A percentile compares a stretch with the other conserved stretches of the same genome.
Evolutionary conservation across 2,797 vertebrate genomes (phyloP).

Genomic region (Eleutherodactylus coqui): DNA sequence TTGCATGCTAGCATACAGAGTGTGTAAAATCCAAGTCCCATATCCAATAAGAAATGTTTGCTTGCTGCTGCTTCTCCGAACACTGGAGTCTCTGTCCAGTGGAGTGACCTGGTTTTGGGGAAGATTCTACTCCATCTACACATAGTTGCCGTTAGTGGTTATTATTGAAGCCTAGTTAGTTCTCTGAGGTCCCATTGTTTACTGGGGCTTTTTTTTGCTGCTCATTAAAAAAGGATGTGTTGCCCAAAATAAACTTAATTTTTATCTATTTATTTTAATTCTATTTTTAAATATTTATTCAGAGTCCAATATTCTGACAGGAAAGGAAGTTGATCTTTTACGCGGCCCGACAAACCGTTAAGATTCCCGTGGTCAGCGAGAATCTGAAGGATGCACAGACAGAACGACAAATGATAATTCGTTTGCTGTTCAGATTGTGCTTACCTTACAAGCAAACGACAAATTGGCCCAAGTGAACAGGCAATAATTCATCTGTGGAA

Average conservation of each 20-base stretch:
- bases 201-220: neutral
- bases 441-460: no score
- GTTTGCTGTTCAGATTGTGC: no score
- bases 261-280: neutral
- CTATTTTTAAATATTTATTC: neutral
- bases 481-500: no score
- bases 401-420: no score
- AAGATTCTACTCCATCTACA: constrained; percentile 64
- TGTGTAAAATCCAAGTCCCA: constrained; percentile 16
- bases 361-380: no score
- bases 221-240: constrained; percentile 21
- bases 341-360: no score
- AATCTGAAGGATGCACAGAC: no score
- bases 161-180: constrained; percentile 72
- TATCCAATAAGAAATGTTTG: constrained; percentile 63
- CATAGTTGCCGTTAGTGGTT: constrained; percentile 60
- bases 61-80: constrained; percentile 64
- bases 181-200: constrained; percentile 71
- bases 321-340: neutral
- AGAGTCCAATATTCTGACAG: neutral
- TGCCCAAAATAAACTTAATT: neutral
- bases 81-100: constrained; percentile 67
- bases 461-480: no score
- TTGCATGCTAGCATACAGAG: constrained; percentile 49
- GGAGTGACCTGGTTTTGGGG: constrained; percentile 68